Percentiles rank a stretch among this genome's conserved stretches.
These are phyloP conservation scores for Gymnobelideus leadbeateri DNA, from an alignment of 2,113 vertebrate genomes.

Conservation along the genomic window DNA sequence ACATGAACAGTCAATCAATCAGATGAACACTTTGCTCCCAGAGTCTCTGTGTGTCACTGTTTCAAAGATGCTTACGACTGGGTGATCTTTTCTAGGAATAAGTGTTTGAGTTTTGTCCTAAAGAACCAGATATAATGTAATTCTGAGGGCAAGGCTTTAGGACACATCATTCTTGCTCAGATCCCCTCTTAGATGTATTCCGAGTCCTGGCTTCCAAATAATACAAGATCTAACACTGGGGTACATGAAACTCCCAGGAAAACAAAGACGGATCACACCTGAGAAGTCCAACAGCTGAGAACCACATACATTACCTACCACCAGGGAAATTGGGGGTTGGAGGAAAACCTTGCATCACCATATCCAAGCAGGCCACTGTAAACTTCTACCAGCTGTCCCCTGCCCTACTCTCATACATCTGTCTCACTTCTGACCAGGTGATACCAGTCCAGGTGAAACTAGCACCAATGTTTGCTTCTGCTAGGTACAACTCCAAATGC, in stretches of 20 bases:
- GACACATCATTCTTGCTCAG: not conserved
- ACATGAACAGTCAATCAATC: not conserved
- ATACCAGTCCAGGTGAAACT: no score
- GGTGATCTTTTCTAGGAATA: not conserved
- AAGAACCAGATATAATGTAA: not conserved
- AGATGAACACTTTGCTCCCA: no score
- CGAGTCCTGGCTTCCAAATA: not conserved
- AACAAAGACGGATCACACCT: not conserved
- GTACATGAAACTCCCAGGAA: not conserved
- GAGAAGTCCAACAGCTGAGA: not conserved
- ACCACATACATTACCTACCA: not conserved
- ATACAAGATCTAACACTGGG: not conserved
- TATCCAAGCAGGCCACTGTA: not conserved
- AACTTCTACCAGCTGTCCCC: not conserved
- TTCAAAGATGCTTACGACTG: not conserved
- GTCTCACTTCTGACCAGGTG: not conserved
- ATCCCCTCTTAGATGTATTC: not conserved
- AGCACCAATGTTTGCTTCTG: no score
- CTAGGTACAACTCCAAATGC: no score
- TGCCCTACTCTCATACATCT: not conserved
- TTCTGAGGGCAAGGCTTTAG: not conserved
- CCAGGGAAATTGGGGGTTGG: not conserved
- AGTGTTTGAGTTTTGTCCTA: not conserved
- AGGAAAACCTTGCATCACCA: not conserved
- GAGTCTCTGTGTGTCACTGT: no score